A percentile compares a stretch with the other conserved stretches of the same genome.
phyloP scores from a whole-genome alignment of 53 echinoderm and acorn worm species.

The Holothuria leucospilota region DNA sequence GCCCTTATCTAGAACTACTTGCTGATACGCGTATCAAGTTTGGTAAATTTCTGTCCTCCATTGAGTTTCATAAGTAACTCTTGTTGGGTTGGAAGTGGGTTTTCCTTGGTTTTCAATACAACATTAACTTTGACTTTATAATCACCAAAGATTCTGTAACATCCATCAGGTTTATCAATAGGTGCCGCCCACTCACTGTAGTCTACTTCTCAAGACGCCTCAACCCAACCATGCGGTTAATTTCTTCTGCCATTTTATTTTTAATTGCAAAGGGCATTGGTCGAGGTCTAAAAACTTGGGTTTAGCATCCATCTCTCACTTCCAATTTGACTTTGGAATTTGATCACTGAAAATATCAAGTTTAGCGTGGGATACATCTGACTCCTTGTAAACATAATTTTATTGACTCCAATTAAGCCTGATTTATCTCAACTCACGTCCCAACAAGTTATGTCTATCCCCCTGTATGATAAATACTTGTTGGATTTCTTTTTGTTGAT shows the following conservation, averaged over 20 bases:
- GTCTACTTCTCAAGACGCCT: constrained; percentile 36
- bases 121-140: constrained; percentile 26
- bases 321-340: constrained; percentile 17
- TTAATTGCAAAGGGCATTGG: constrained; percentile 30
- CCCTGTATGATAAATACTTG: not conserved
- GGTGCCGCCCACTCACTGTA: constrained; percentile 24
- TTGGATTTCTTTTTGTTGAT: not conserved
- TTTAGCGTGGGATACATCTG: not conserved
- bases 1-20: constrained; percentile 27
- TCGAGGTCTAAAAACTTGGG: constrained; percentile 40
- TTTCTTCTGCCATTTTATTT: constrained; percentile 22
- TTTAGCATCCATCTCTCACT: constrained; percentile 17
- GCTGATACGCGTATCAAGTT: constrained; percentile 40
- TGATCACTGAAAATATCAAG: constrained; percentile 7
- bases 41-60: constrained; percentile 45
- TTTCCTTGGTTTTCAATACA: not conserved
- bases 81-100: not conserved
- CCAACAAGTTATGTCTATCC: constrained; percentile 18
- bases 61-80: constrained; percentile 17
- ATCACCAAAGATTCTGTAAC: constrained; percentile 22
- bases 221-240: constrained; percentile 5
- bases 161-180: constrained; percentile 20
- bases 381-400: no score
- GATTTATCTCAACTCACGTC: constrained; percentile 8
- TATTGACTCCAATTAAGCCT: no score